Base-by-base conservation (phyloP, 2,797 vertebrate genomes). In the Amblyraja radiata region DNA sequence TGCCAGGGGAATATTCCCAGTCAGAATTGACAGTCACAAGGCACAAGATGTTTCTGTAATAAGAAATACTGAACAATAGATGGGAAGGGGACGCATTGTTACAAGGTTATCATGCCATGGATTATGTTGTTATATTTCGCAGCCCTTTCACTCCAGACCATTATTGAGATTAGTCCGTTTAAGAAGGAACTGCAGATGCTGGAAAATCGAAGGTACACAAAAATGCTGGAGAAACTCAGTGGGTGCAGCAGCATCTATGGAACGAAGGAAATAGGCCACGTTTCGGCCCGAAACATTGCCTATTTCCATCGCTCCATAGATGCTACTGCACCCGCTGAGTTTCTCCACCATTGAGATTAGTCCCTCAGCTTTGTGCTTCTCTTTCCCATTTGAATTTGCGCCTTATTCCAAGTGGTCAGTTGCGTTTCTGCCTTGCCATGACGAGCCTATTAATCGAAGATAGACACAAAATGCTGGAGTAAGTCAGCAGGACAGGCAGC, bases 1-100 rank as follows among this genome's bases (percentile, higher is more conserved):
- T 92, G 68, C 68, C 71, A n/a, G 68, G 68, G 90, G 90, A 92
- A 92, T 92, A 92, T 73, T 46, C 36, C 0, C 71, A 76, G 90
- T 92, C 39, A 58, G 76, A 92, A 74, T 11, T 76, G 90, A 92
- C 90, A 92, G 39, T 76, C 86, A 46, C 73, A 92, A 92, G 39
- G 25, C 73, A n/a, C 68, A 39, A 46, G 90, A 92, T 92, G 90
- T 54, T 92, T 92, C 84, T 92, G 90, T 54, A 76, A 74, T 74
- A 92, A 92, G 36, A 76, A 76, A 76, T n/a, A 65, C 28, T 68
- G 84, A 88, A 88, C 84, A 88, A 88, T 88, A 88, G 84, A 32
- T 68, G 84, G 71, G 68, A 68, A 68, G n/a, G 28, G 58, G 83
- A n/a, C 58, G 61, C 83, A 14, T 86, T 86, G 83, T 86, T 86